Base-by-base conservation (phyloP, 2,888 invertebrate species). In the Cheilosia vernalis region DNA sequence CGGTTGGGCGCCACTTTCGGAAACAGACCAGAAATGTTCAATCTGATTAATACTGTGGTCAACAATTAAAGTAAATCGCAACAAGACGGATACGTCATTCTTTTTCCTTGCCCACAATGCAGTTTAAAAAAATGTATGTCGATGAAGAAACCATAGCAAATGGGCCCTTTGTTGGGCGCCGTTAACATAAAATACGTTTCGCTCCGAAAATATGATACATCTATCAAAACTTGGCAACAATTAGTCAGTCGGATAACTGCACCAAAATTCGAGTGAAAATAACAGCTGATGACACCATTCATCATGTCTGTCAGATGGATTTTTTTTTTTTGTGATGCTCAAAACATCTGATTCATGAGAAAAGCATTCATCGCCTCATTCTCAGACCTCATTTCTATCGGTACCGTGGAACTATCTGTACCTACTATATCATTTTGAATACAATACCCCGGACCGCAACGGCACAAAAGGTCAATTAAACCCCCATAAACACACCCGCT, bases 381-480 rank as follows among this genome's bases (percentile, higher is more conserved):
- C 85, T 72, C 85, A 85, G 85, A 77, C 85, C 76, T 85, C 64
- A 77, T 72, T 81, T 81, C 64, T 70, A 69, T 64, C 53, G 42
- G 82, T 83, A 61, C 82, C 83, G 73, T 84, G 83, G 83, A 79
- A 84, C 83, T 84, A 61, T 85, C 67, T 55, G 80, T 85, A 85
- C 64, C 27, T 27, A 27, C 47, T 53, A 64, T 33, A 37, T 4
- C 64, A 58, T 33, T 55, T 40, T 33, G 56, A 81, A 77, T 63
- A 85, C 76, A 85, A 85, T 81, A 72, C 60, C 66, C 30, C 49
- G 66, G 66, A 69, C 64, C 76, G 81, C 76, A 77, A 72, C 61
- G 30, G 76, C 67, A 81, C 81, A 85, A 85, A 85, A 85, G 81
- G 85, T 85, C 85, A 85, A 85, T 85, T 85, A 85, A 81, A 81